phyloP scores from a whole-genome alignment of 2,888 invertebrate genomes.

The Pandemis cinnamomeana region DNA sequence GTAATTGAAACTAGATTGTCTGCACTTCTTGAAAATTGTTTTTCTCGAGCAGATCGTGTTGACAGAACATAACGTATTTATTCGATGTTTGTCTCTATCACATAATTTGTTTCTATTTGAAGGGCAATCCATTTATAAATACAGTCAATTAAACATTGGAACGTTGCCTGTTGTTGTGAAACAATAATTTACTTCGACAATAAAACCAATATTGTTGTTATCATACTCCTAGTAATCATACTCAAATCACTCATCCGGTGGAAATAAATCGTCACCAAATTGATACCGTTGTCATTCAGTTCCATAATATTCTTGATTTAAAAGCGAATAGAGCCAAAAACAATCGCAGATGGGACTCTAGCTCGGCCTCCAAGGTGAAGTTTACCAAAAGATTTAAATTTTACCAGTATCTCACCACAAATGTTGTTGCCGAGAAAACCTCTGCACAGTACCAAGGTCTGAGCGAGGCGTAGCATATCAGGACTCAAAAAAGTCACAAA shows the following conservation, averaged over 20 bases:
- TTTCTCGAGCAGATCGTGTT: background rate
- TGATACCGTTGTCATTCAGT: too few species aligned
- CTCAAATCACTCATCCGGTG: background rate
- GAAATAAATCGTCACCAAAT: too few species aligned
- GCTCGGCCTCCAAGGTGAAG: too few species aligned
- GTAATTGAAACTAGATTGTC: background rate
- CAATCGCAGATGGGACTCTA: too few species aligned
- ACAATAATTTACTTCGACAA: background rate
- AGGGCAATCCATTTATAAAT: conserved; percentile 12
- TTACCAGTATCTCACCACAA: too few species aligned
- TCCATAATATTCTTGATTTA: too few species aligned
- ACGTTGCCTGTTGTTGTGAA: conserved; percentile 22
- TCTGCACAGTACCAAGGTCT: too few species aligned
- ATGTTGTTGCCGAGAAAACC: too few species aligned
- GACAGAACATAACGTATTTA: background rate
- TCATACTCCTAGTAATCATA: too few species aligned
- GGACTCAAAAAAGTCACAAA: too few species aligned
- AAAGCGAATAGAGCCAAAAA: too few species aligned
- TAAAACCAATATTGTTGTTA: background rate
- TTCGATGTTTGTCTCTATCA: background rate
- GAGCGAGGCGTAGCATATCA: background rate
- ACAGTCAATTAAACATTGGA: conserved; percentile 29
- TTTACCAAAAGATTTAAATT: too few species aligned
- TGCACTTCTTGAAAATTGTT: background rate
- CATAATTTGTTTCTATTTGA: background rate